Evolutionary conservation across 2,888 invertebrate species (phyloP).

Genomic region (Tortricodes alternella): DNA sequence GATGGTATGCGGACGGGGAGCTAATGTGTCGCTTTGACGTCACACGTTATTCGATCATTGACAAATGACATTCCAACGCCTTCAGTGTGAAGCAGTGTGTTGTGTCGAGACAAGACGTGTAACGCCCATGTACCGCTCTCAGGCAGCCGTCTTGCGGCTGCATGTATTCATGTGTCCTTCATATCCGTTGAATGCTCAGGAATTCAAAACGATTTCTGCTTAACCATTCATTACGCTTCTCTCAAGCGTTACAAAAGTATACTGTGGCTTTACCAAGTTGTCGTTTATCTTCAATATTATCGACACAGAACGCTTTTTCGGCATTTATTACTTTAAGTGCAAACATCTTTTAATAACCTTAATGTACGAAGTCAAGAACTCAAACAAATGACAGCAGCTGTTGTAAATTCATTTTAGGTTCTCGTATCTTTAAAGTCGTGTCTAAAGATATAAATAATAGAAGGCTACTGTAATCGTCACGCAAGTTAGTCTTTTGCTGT

Average conservation of each 20-base stretch:
- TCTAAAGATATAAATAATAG: not conserved
- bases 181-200: constrained; percentile 27
- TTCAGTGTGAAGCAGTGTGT: constrained; percentile 68
- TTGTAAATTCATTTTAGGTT: constrained; percentile 11
- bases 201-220: constrained; percentile 20
- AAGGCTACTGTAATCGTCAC: not conserved
- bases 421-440: not conserved
- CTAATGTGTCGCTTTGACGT: constrained; percentile 71
- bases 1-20: constrained; percentile 55
- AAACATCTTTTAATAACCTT: constrained; percentile 25
- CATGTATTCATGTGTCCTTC: constrained; percentile 28
- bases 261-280: not conserved
- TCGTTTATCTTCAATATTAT: constrained; percentile 21
- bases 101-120: constrained; percentile 72
- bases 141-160: constrained; percentile 57
- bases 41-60: constrained; percentile 76
- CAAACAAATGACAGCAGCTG: constrained; percentile 17
- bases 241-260: constrained; percentile 18
- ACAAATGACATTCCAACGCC: constrained; percentile 79
- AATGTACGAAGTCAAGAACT: constrained; percentile 21
- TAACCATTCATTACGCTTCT: constrained; percentile 17
- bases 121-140: constrained; percentile 64
- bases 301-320: constrained; percentile 19
- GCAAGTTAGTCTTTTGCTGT: too few species aligned
- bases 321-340: constrained; percentile 25